Evolutionary conservation across 2,113 vertebrate genomes (phyloP).

Genomic region (Aphelocoma coerulescens): DNA sequence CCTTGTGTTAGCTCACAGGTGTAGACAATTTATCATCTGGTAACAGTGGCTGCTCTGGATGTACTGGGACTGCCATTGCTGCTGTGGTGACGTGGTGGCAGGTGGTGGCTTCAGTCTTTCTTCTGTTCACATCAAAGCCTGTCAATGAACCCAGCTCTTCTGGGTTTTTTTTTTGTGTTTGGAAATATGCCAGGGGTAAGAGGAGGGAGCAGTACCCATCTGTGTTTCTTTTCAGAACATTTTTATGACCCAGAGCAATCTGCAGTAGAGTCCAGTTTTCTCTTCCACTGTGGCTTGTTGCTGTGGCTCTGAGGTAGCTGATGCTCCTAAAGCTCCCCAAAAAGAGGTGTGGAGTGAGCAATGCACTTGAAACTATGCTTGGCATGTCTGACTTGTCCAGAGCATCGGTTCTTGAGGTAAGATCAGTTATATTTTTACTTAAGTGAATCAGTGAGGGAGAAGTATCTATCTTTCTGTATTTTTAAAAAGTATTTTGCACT

Average conservation of each 20-base stretch:
- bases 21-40: background rate
- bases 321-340: background rate
- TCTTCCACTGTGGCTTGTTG: background rate
- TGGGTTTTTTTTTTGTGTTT: rapidly evolving
- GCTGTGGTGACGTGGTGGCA: background rate
- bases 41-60: background rate
- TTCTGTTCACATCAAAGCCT: background rate
- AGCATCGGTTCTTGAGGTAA: background rate
- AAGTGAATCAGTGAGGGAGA: background rate
- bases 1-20: background rate
- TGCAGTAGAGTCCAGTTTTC: background rate
- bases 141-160: background rate
- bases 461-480: background rate
- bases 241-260: background rate
- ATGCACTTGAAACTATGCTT: background rate
- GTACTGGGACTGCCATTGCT: background rate
- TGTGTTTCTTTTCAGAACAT: background rate
- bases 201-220: background rate
- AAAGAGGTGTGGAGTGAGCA: background rate
- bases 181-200: too few species aligned
- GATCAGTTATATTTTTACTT: background rate
- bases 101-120: background rate
- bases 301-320: background rate
- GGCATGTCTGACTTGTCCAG: background rate
- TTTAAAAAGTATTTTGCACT: background rate